Evolutionary conservation across 2,888 invertebrate genomes (phyloP).

Genomic region (Trachelus troglodyta): DNA sequence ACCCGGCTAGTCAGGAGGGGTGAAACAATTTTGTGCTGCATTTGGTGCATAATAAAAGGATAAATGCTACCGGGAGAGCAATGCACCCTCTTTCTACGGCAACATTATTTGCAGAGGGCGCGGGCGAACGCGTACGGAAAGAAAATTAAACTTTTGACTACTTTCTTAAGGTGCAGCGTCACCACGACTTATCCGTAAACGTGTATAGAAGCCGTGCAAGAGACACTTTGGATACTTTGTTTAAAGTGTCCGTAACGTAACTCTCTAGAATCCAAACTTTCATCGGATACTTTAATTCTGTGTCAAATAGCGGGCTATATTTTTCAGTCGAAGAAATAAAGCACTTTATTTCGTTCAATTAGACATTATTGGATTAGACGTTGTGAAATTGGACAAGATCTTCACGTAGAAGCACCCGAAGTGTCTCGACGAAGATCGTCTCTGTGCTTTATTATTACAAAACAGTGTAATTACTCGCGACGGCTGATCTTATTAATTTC

Average conservation of each 20-base stretch:
- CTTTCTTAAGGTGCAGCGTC: slow-evolving; percentile 28
- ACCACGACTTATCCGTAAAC: too few relatives aligned
- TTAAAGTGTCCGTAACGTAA: too few relatives aligned
- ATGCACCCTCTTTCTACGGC: not conserved
- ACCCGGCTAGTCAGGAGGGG: slow-evolving; percentile 9
- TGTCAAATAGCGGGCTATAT: not conserved
- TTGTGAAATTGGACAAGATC: slow-evolving; percentile 8
- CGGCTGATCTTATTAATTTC: slow-evolving; percentile 35
- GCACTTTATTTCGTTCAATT: not conserved
- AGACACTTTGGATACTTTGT: not conserved
- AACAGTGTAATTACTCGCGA: slow-evolving; percentile 35
- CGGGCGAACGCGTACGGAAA: slow-evolving; percentile 13
- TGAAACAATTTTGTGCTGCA: slow-evolving; percentile 31
- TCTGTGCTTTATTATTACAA: slow-evolving; percentile 45
- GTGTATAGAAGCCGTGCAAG: not conserved
- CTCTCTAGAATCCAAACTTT: too few relatives aligned
- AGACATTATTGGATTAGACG: not conserved
- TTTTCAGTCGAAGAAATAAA: not conserved
- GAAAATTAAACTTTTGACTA: slow-evolving; percentile 55
- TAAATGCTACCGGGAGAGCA: slow-evolving; percentile 29
- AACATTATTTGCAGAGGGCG: slow-evolving; percentile 8
- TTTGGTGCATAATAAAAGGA: slow-evolving; percentile 37
- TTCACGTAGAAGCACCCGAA: slow-evolving; percentile 30
- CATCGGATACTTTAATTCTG: too few relatives aligned
- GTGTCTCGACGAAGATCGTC: slow-evolving; percentile 26